phyloP scores from a whole-genome alignment of 2,888 invertebrate species.

The Mythimna vitellina region DNA sequence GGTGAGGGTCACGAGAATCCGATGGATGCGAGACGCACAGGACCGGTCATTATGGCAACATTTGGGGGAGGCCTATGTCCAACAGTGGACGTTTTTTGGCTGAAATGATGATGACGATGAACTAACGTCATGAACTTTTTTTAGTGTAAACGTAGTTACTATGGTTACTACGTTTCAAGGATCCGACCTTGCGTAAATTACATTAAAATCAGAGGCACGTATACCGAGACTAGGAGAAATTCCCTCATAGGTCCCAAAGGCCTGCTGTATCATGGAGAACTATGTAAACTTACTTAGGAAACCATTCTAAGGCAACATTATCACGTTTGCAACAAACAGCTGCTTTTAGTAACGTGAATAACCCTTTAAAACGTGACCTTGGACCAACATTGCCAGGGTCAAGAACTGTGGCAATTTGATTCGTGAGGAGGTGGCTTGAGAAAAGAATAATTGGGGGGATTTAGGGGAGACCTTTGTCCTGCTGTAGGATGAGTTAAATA shows the following conservation, averaged over 20 bases:
- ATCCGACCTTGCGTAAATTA: not conserved
- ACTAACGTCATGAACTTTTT: not conserved
- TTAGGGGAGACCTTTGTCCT: no score
- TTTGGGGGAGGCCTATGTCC: no score
- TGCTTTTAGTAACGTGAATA: constrained; percentile 6
- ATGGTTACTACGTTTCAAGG: not conserved
- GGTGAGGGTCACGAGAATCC: no score
- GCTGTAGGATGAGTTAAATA: no score
- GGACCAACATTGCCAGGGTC: not conserved
- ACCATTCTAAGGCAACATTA: not conserved
- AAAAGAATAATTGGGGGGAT: no score
- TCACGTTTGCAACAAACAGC: not conserved
- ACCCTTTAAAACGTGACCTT: constrained; percentile 7
- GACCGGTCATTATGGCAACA: no score
- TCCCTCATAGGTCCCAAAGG: not conserved
- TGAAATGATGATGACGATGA: no score
- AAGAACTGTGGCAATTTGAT: no score
- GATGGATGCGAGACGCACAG: no score
- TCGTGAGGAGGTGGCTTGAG: no score
- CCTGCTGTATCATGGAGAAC: not conserved
- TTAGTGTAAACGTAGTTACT: no score
- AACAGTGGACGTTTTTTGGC: no score
- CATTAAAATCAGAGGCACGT: not conserved
- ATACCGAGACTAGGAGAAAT: not conserved
- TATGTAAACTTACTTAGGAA: constrained; percentile 5